Evolutionary conservation across 2,888 invertebrate species (phyloP).

Genomic region (Drosophila neotestacea): DNA sequence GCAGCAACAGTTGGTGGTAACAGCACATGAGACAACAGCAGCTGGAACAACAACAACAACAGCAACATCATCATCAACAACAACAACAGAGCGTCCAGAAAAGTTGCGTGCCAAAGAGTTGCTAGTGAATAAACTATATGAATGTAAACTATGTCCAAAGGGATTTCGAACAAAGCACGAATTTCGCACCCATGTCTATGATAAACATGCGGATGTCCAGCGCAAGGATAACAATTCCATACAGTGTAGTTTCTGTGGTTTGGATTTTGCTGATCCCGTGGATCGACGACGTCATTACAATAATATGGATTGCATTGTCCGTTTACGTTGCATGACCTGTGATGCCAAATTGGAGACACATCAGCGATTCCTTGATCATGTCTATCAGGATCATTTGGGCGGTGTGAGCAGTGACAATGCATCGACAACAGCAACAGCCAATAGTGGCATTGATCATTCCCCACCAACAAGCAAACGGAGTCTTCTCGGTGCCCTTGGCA

Average conservation of each 20-base stretch:
- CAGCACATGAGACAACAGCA: not conserved
- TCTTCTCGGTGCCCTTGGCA: conserved; percentile 60
- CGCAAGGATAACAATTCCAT: conserved; percentile 83
- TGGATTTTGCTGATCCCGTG: conserved; percentile 84
- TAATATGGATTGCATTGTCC: conserved; percentile 85
- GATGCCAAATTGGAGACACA: conserved; percentile 84
- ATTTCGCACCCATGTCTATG: conserved; percentile 85
- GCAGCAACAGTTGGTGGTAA: not conserved
- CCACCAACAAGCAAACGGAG: conserved; percentile 63
- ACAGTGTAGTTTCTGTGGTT: conserved; percentile 84
- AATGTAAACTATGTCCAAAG: conserved; percentile 84
- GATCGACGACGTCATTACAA: conserved; percentile 85
- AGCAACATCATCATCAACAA: conserved; percentile 20
- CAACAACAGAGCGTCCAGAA: conserved; percentile 69
- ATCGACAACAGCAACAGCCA: conserved; percentile 56
- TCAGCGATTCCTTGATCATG: conserved; percentile 85
- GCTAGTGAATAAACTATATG: conserved; percentile 85
- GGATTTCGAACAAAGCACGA: conserved; percentile 84
- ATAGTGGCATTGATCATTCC: conserved; percentile 66
- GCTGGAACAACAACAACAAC: not conserved
- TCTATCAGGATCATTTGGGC: conserved; percentile 84
- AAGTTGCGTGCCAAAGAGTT: conserved; percentile 85
- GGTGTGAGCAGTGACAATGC: conserved; percentile 64
- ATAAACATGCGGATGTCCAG: conserved; percentile 84
- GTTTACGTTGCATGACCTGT: conserved; percentile 84